Evolutionary conservation across 2,797 vertebrate genomes (phyloP), one percentile per base, ranked within the genome.

Genomic region (Nyctibius grandis): DNA sequence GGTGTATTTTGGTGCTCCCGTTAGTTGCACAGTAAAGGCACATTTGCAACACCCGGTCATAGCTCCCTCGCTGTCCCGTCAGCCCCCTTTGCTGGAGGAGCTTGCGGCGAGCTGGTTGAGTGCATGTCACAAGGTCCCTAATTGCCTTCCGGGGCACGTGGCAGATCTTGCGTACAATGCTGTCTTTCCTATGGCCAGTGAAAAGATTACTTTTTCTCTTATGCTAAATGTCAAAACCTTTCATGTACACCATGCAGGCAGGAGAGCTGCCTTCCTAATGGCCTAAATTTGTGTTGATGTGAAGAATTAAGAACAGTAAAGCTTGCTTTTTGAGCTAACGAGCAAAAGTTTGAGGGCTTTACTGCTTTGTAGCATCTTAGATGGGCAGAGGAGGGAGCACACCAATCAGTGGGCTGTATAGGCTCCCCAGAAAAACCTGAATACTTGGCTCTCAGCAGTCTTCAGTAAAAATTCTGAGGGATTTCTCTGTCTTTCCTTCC

Each of bases 401-500:
- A 14, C 25, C 36, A 15, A 9, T 61, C 26, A 44, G 38, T 12
- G 69, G 36, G 53, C 76, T 81, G 1, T 21, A 5, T 20, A 85
- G 75, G 44, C 79, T 86, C 69, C 57, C 28, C 80, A 84, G 61
- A 91, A 90, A 72, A 94, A 33, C 8, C 50, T 0, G 0, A 61
- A 33, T 25, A 12, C 50, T 86, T 84, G 76, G 45, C 76, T 53
- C 18, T 54, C 18, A 17, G 65, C 50, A 69, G 45, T 19, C 57
- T 68, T 84, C 54, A 42, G 80, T 69, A 86, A 59, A 84, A 86
- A n/a, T 79, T 94, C 26, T 21, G 77, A 73, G 67, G 76, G 80
- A 84, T 94, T 95, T 93, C 85, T 94, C 69, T 12, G n/a, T 88
- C 61, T 90, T 54, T 95, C 59, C 53, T 74, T 68, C 76, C 77